phyloP scores from a whole-genome alignment of 2,888 invertebrate species.

The Osmoderma eremita region DNA sequence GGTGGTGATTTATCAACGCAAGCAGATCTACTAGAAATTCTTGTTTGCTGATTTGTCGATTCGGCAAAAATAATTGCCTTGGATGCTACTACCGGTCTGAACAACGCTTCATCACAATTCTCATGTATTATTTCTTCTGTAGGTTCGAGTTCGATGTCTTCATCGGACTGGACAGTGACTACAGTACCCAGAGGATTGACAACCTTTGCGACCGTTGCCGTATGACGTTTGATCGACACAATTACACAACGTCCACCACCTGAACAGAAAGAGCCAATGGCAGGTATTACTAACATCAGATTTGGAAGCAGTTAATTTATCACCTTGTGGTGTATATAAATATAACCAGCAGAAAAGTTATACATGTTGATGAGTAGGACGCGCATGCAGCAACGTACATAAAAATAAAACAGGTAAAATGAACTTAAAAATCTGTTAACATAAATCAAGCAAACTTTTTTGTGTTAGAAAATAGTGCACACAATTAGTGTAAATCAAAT shows the following conservation, averaged over 20 bases:
- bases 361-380: constrained; percentile 36
- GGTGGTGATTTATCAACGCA: constrained; percentile 12
- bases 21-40: constrained; percentile 6
- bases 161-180: constrained; percentile 66
- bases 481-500: constrained; percentile 45
- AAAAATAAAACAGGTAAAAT: constrained; percentile 8
- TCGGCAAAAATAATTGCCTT: constrained; percentile 59
- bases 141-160: constrained; percentile 57
- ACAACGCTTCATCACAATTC: constrained; percentile 75
- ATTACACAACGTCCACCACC: constrained; percentile 71
- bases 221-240: constrained; percentile 61
- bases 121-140: constrained; percentile 65
- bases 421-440: constrained; percentile 19
- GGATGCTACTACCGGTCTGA: constrained; percentile 73
- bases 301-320: constrained; percentile 9
- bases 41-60: constrained; percentile 43
- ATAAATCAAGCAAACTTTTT: constrained; percentile 5
- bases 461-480: constrained; percentile 43
- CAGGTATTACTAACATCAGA: constrained; percentile 67
- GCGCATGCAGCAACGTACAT: constrained; percentile 43
- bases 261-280: constrained; percentile 88
- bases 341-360: constrained; percentile 21
- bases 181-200: constrained; percentile 83
- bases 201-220: constrained; percentile 71
- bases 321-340: constrained; percentile 4